These are phyloP conservation scores for Callipepla californica DNA, from an alignment of 2,113 vertebrate genomes.

Conservation along the genomic window DNA sequence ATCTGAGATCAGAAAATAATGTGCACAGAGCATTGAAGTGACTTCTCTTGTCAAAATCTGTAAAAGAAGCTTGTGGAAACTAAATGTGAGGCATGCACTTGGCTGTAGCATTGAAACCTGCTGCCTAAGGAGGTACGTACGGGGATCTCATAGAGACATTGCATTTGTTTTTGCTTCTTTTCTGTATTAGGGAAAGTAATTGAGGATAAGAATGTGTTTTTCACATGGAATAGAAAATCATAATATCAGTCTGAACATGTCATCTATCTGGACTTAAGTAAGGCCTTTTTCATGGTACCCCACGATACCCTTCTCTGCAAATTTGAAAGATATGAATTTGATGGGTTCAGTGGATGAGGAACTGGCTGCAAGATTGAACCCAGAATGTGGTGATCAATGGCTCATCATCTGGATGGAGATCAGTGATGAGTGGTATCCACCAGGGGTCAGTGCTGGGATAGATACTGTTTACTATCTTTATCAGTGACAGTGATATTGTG, in stretches of 20 bases:
- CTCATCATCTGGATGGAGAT: no score
- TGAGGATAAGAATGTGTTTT: neutral
- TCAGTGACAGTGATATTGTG: no score
- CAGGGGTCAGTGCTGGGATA: no score
- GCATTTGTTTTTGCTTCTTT: neutral
- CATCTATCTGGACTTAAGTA: no score
- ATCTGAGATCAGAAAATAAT: neutral
- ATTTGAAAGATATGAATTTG: no score
- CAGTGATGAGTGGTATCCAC: no score
- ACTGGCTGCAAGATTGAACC: no score
- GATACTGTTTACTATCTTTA: no score
- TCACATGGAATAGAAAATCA: neutral
- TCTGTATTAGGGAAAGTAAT: neutral
- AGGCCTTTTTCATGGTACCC: no score
- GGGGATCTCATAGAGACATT: rapidly evolving
- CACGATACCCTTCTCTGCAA: no score
- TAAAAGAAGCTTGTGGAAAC: neutral
- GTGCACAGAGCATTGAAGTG: neutral
- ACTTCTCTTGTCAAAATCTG: neutral
- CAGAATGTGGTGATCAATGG: no score
- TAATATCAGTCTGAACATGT: neutral
- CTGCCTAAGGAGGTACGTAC: neutral
- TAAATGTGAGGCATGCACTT: neutral
- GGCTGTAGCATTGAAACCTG: neutral
- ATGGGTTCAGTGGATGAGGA: no score